phyloP scores from a whole-genome alignment of 2,113 vertebrate species.

The Centropus bengalensis region DNA sequence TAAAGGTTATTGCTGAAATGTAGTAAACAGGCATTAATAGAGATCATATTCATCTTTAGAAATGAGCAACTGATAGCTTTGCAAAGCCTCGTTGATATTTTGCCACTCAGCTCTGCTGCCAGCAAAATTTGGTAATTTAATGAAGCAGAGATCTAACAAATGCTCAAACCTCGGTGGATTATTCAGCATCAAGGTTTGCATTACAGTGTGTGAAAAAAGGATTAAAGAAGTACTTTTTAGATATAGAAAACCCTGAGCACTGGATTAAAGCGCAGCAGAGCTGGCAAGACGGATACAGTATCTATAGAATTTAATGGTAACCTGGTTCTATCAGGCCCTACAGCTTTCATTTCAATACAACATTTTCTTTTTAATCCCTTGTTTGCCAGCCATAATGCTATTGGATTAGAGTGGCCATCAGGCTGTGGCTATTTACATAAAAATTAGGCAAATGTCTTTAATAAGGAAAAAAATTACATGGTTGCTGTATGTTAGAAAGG shows the following conservation, averaged over 20 bases:
- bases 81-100: slow-evolving; percentile 69
- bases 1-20: slow-evolving; percentile 40
- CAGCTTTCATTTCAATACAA: slow-evolving; percentile 67
- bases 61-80: slow-evolving; percentile 63
- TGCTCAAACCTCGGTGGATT: slow-evolving; percentile 40
- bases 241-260: slow-evolving; percentile 14
- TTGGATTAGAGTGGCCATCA: slow-evolving; percentile 29
- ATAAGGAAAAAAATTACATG: slow-evolving; percentile 1
- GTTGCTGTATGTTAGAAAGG: neutral
- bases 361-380: slow-evolving; percentile 55
- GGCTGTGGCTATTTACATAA: slow-evolving; percentile 37
- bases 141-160: slow-evolving; percentile 70
- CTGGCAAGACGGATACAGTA: slow-evolving; percentile 24
- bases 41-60: slow-evolving; percentile 68
- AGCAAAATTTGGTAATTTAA: slow-evolving; percentile 74
- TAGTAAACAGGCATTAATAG: slow-evolving; percentile 56
- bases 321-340: slow-evolving; percentile 30
- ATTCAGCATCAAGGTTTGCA: slow-evolving; percentile 65
- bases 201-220: slow-evolving; percentile 56
- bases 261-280: slow-evolving; percentile 26
- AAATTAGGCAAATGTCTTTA: slow-evolving; percentile 49
- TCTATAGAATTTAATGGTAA: slow-evolving; percentile 63
- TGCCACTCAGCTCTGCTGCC: slow-evolving; percentile 55
- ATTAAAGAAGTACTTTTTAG: slow-evolving; percentile 67
- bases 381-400: slow-evolving; percentile 22